A percentile compares a stretch with the other conserved stretches of the same genome.
phyloP scores from a whole-genome alignment of 2,888 invertebrate genomes.

The Stegana nigrithorax region DNA sequence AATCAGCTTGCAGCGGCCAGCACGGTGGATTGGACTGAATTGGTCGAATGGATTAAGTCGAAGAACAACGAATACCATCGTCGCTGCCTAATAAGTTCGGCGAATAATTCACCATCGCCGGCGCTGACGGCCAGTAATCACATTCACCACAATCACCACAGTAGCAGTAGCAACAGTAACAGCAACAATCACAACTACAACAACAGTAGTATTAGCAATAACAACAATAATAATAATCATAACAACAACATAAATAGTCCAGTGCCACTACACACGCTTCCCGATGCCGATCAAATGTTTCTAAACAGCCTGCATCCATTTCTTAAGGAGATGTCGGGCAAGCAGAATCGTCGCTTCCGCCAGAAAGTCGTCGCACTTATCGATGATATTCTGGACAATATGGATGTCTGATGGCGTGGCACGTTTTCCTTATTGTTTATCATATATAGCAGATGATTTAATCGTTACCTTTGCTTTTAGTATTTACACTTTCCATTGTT shows the following conservation, averaged over 20 bases:
- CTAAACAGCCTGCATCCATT: slow-evolving; percentile 63
- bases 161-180: slow-evolving; percentile 22
- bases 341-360: slow-evolving; percentile 63
- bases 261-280: slow-evolving; percentile 19
- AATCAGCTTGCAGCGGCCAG: slow-evolving; percentile 19
- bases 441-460: too few relatives aligned
- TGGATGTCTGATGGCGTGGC: slow-evolving; percentile 41
- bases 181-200: slow-evolving; percentile 16
- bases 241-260: slow-evolving; percentile 27
- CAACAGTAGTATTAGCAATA: too few relatives aligned
- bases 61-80: slow-evolving; percentile 47
- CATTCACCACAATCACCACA: neutral
- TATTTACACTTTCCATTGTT: too few relatives aligned
- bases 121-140: slow-evolving; percentile 21
- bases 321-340: slow-evolving; percentile 62
- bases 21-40: slow-evolving; percentile 53
- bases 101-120: neutral
- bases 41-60: slow-evolving; percentile 60
- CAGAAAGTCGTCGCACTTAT: slow-evolving; percentile 63
- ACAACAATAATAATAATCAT: slow-evolving; percentile 20
- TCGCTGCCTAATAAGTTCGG: slow-evolving; percentile 32
- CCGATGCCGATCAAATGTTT: slow-evolving; percentile 64
- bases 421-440: too few relatives aligned
- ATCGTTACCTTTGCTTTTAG: too few relatives aligned
- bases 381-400: slow-evolving; percentile 60